Conservation (phyloP, 1,140 invertebrate species). For the Matsumurasca onukii region DNA sequence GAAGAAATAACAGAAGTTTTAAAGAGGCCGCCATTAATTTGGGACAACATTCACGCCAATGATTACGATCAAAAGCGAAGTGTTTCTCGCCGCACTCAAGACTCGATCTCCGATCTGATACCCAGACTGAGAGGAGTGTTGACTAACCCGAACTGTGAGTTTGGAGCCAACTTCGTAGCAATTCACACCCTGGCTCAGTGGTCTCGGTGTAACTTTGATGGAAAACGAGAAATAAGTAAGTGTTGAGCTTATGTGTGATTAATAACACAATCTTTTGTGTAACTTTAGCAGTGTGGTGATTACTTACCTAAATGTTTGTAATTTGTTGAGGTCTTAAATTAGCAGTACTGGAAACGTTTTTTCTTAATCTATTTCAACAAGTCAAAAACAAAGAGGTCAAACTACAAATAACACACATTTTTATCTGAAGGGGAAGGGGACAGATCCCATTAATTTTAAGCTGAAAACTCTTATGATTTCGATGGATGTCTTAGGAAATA, state of each 20-base stretch:
- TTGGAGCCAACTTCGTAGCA: constrained; percentile 95
- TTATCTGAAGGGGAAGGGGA: too few species aligned
- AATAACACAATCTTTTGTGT: too few species aligned
- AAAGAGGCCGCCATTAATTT: constrained; percentile 90
- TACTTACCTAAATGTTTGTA: too few species aligned
- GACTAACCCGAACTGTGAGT: constrained; percentile 98
- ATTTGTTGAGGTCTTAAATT: too few species aligned
- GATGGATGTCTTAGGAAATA: too few species aligned
- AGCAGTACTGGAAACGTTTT: too few species aligned
- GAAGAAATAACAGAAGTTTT: constrained; percentile 92
- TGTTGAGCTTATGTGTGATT: constrained; percentile 35
- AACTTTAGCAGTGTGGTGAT: too few species aligned
- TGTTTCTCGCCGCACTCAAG: constrained; percentile 97
- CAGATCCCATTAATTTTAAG: too few species aligned
- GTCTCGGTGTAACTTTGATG: constrained; percentile 82
- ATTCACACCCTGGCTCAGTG: constrained; percentile 96
- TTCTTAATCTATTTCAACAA: too few species aligned
- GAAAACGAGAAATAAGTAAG: constrained; percentile 65
- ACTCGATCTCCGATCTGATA: constrained; percentile 89
- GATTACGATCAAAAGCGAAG: constrained; percentile 98
- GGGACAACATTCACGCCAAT: constrained; percentile 99
- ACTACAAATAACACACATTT: too few species aligned
- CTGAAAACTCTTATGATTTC: too few species aligned
- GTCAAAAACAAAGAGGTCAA: too few species aligned
- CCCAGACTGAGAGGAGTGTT: constrained; percentile 90